Percentiles rank a stretch among this genome's conserved stretches.
Conservation (phyloP, 2,888 invertebrate genomes). For the Galerucella pusilla region DNA sequence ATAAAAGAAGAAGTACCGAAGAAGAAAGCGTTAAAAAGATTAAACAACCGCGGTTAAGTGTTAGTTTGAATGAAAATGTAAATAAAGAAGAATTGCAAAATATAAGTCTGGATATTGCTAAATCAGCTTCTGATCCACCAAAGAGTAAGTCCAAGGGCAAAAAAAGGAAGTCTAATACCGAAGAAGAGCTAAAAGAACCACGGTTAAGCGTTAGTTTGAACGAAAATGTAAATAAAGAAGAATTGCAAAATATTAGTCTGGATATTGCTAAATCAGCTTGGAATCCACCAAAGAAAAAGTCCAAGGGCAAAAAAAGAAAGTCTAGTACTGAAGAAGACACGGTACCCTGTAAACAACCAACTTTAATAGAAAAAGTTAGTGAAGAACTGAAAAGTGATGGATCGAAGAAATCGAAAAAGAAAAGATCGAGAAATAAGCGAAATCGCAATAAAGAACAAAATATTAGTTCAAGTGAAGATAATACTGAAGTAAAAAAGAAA, state of each 20-base stretch:
- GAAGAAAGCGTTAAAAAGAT: conserved; percentile 3
- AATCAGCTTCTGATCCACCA: neutral
- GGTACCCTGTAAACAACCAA: too few species aligned
- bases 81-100: neutral
- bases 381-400: too few species aligned
- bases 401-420: neutral
- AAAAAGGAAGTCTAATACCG: conserved; percentile 19
- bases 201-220: conserved; percentile 22
- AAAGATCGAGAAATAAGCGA: neutral
- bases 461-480: conserved; percentile 6
- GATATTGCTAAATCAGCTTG: neutral
- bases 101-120: neutral
- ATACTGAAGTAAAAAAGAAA: conserved; percentile 24
- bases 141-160: neutral
- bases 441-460: conserved; percentile 3
- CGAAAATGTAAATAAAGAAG: neutral
- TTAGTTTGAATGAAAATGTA: conserved; percentile 18
- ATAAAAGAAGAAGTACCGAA: conserved; percentile 19
- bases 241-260: neutral
- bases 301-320: conserved; percentile 12
- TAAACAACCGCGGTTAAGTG: conserved; percentile 22
- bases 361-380: too few species aligned
- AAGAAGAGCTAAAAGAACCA: conserved; percentile 14
- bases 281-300: neutral
- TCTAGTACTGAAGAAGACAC: conserved; percentile 5